Percentiles rank a stretch among this genome's conserved stretches.
Conservation (phyloP, 2,888 invertebrate genomes). For the Ichneumon xanthorius region DNA sequence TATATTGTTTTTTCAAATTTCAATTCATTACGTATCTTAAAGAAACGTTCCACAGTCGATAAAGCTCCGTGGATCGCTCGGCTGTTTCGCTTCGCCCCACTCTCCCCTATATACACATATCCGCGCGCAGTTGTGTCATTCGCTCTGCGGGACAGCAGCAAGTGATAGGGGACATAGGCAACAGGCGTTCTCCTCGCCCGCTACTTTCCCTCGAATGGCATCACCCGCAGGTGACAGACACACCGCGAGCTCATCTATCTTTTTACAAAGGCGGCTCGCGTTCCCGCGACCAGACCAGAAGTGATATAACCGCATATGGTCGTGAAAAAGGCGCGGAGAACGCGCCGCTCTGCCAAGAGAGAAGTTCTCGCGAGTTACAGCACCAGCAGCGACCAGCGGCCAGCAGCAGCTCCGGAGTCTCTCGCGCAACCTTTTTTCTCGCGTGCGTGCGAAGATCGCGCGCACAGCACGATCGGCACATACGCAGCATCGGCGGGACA, state of each 20-base stretch:
- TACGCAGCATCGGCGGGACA: conserved; percentile 10
- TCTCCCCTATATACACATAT: not conserved
- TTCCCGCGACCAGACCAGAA: conserved; percentile 18
- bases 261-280: conserved; percentile 41
- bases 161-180: conserved; percentile 3
- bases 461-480: conserved; percentile 12
- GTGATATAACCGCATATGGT: conserved; percentile 53
- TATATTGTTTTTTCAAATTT: too few species aligned
- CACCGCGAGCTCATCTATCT: conserved; percentile 46
- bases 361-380: conserved; percentile 31
- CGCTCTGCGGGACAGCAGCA: not conserved
- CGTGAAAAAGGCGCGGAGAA: conserved; percentile 49
- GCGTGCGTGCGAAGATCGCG: conserved; percentile 35
- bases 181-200: conserved; percentile 28
- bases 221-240: conserved; percentile 47
- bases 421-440: conserved; percentile 47
- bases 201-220: conserved; percentile 53
- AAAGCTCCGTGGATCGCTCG: too few species aligned
- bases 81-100: too few species aligned
- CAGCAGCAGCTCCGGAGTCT: conserved; percentile 15
- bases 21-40: too few species aligned
- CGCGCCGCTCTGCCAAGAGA: conserved; percentile 15
- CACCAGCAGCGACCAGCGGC: not conserved
- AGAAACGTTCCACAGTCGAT: too few species aligned
- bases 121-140: not conserved